Evolutionary conservation across 2,888 invertebrate species (phyloP).

Genomic region (Merodon equestris): DNA sequence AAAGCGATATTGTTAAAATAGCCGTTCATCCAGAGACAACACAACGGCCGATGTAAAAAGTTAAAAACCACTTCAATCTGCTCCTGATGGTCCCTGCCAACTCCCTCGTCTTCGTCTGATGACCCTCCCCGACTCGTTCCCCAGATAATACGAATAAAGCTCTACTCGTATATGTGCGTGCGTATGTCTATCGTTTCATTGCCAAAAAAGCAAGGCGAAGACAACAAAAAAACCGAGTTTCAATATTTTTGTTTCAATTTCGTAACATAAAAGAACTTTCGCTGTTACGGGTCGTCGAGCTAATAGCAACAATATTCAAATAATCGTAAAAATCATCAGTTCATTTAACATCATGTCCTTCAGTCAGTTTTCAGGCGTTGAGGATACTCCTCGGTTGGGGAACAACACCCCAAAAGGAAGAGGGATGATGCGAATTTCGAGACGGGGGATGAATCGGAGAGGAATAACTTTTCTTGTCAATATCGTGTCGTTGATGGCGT

Average conservation of each 20-base stretch:
- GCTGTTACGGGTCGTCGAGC: slow-evolving; percentile 63
- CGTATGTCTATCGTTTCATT: slow-evolving; percentile 26
- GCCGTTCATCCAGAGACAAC: slow-evolving; percentile 16
- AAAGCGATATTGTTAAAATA: slow-evolving; percentile 58
- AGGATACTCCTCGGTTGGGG: background rate
- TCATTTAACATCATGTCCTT: slow-evolving; percentile 67
- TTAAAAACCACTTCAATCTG: slow-evolving; percentile 60
- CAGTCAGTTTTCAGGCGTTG: slow-evolving; percentile 32
- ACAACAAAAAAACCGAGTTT: slow-evolving; percentile 51
- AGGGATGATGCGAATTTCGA: background rate
- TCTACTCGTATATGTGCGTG: slow-evolving; percentile 14
- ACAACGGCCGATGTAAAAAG: slow-evolving; percentile 13
- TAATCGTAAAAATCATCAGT: slow-evolving; percentile 68
- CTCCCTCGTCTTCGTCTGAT: background rate
- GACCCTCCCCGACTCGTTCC: background rate
- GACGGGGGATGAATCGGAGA: slow-evolving; percentile 1
- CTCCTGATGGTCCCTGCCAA: too few species aligned
- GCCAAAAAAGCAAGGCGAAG: too few species aligned
- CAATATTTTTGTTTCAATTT: slow-evolving; percentile 66
- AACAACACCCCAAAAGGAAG: slow-evolving; percentile 9
- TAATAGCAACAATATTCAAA: slow-evolving; percentile 68
- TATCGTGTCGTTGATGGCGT: slow-evolving; percentile 41
- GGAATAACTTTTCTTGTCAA: slow-evolving; percentile 18
- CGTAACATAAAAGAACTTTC: slow-evolving; percentile 62
- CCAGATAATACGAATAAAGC: too few species aligned